Base-by-base conservation (phyloP, 2,113 vertebrate species). In the Poeciliopsis occidentalis region DNA sequence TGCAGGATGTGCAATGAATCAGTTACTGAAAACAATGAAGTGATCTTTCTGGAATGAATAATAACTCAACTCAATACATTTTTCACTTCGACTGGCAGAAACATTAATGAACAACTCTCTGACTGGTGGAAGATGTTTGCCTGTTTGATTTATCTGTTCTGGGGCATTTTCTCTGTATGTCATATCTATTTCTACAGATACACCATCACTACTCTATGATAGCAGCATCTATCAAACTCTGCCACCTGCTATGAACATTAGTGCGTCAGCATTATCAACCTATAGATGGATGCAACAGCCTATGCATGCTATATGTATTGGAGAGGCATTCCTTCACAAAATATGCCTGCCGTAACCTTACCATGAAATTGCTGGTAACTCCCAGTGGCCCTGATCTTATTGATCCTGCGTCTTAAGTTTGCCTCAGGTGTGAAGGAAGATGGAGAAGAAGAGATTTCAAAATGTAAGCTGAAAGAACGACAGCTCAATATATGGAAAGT, bases 211-310 rank as follows among this genome's bases (percentile, higher is more conserved):
- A n/a, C 19, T 12, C 11, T 5, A 1, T 51, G 72, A 67, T 68
- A 7, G 77, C 73, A 31, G 22, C 51, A 79, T 77, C 29, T 10
- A 74, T 86, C 84, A 86, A 37, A 29, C 19, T 34, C 30, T 34
- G 11, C 8, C 29, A 1, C 24, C 51, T 64, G 64, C 30, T n/a
- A 26, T 0, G 1, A 31, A 47, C 54, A 66, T 67, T 22, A 37
- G 39, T 7, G 32, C 39, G 2, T 4, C 19, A 44, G 60, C 63
- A 19, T 64, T n/a, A 15, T 39, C 57, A 8, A 62, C 29, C 71
- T 30, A 67, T 5, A 11, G 31, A 57, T 67, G 71, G 60, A 39
- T 69, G 24, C 64, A 62, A 60, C 26, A 51, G 62, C 24, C 7
- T 22, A 61, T 0, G 32, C 29, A 66, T 60, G 47, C 12, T 13